Evolutionary conservation across 2,888 invertebrate genomes (phyloP).

Genomic region (Pharmacophagus antenor): DNA sequence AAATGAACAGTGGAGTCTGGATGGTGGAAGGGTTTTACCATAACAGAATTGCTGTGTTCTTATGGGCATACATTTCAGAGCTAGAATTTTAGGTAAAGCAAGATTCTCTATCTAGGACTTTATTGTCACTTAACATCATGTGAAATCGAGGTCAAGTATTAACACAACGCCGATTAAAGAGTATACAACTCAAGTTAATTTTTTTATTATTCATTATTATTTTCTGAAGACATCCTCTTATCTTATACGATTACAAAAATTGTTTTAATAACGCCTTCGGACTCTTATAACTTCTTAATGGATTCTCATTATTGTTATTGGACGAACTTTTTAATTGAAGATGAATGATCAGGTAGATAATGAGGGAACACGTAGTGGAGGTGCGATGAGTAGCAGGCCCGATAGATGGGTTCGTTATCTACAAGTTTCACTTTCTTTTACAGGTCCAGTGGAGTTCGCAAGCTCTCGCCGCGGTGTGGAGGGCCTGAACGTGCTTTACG

Average conservation of each 20-base stretch:
- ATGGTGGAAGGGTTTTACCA: too few relatives aligned
- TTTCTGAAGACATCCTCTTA: not conserved
- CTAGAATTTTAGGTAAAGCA: too few relatives aligned
- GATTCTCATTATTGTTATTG: too few relatives aligned
- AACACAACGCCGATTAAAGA: too few relatives aligned
- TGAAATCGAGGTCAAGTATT: too few relatives aligned
- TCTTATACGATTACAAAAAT: not conserved
- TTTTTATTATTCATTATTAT: too few relatives aligned
- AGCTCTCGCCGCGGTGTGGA: slow-evolving; percentile 16
- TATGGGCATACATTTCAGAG: too few relatives aligned
- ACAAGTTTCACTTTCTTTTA: not conserved
- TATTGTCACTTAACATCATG: too few relatives aligned
- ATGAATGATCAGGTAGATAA: not conserved
- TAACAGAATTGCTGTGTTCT: too few relatives aligned
- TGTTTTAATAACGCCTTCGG: not conserved
- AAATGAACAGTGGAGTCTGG: too few relatives aligned
- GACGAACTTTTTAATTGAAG: slow-evolving; percentile 2
- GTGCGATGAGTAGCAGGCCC: slow-evolving; percentile 2
- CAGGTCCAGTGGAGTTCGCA: slow-evolving; percentile 1
- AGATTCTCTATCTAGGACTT: too few relatives aligned
- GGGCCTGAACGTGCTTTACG: slow-evolving; percentile 41
- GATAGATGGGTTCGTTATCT: slow-evolving; percentile 11
- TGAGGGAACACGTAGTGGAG: slow-evolving; percentile 1
- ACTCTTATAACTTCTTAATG: too few relatives aligned
- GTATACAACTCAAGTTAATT: not conserved